Percentiles rank a stretch among this genome's conserved stretches.
These are phyloP conservation scores for Phymastichus coffea DNA, from an alignment of 1,140 invertebrate species.

Conservation along the genomic window DNA sequence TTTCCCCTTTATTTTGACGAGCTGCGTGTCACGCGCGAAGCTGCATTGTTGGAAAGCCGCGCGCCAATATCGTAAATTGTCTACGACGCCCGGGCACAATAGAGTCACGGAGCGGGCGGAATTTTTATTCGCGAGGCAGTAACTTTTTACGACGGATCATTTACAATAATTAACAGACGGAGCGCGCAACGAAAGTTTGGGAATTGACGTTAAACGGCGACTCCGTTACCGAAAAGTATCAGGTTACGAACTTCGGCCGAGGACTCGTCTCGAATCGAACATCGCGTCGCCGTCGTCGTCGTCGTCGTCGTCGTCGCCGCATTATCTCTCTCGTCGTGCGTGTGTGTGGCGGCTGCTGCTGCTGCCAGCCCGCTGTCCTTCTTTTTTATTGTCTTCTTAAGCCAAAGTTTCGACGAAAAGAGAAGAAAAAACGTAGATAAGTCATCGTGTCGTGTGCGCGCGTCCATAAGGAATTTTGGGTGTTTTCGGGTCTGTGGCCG, in stretches of 20 bases:
- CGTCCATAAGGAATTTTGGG: neutral
- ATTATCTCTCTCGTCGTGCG: no score
- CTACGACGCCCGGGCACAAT: no score
- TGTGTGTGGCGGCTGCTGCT: constrained; percentile 3
- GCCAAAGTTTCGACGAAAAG: constrained; percentile 3
- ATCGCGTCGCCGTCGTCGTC: no score
- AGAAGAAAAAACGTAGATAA: constrained; percentile 2
- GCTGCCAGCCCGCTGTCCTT: neutral
- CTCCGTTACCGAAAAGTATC: constrained; percentile 23
- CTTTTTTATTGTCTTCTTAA: constrained; percentile 5
- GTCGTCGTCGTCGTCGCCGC: no score
- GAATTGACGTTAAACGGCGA: constrained; percentile 19
- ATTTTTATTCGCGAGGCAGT: no score
- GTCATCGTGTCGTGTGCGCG: constrained; percentile 16
- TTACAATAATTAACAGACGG: constrained; percentile 6
- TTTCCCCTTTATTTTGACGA: no score
- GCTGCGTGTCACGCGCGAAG: no score
- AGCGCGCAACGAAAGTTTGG: neutral
- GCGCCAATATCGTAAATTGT: no score
- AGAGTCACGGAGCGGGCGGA: no score
- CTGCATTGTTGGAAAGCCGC: no score
- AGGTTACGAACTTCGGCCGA: no score
- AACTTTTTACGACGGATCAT: no score
- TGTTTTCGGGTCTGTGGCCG: constrained; percentile 12
- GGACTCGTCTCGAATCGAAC: constrained; percentile 3